Evolutionary conservation across 2,888 invertebrate genomes (phyloP), one percentile per base, ranked within the genome.

Genomic region (Archips xylosteana): DNA sequence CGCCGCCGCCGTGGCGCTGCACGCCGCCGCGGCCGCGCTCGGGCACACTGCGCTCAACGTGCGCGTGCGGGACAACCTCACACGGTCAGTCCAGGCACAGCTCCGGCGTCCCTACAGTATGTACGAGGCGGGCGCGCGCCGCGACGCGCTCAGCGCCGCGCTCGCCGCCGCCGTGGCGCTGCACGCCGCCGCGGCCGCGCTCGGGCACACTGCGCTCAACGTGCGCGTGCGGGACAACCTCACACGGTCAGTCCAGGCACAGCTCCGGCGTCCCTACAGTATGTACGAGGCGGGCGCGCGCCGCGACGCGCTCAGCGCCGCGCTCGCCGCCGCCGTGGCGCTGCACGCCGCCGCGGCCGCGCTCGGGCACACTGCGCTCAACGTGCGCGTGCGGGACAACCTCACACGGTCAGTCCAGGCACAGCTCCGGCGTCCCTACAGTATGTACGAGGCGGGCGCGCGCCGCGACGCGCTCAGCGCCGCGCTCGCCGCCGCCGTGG

Each of bases 11-110:
- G 96, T 98, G 1, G 94, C 97, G 0, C 84, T 97, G 23, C 98
- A 98, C 86, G 97, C 98, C 0, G 95, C 97, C 42, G 98, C 98
- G 83, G 97, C 98, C 67, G 95, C 98, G 59, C 95, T 97, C 23
- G 98, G 98, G 0, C 97, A 98, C 87, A 97, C 98, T 86, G 96
- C 98, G 76, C 96, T 98, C 77, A 99, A 98, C 83, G 96, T 97
- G 73, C 95, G 98, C 74, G 98, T 98, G 0, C 90, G 98, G 15
- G 96, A 97, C 79, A 97, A 97, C 85, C 89, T 97, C 57, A 85
- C 90, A 45, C 92, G 95, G 95, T 95, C 77, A 77, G 76, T 59
- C n/a, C n/a, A n/a, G n/a, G n/a, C 49, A 45, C 45, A 12, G 9
- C 45, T 36, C 36, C 6, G 36, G 6, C 36, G 36, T 36, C 6